Evolutionary conservation across 2,888 invertebrate species (phyloP).

Genomic region (Cheilosia scutellata): DNA sequence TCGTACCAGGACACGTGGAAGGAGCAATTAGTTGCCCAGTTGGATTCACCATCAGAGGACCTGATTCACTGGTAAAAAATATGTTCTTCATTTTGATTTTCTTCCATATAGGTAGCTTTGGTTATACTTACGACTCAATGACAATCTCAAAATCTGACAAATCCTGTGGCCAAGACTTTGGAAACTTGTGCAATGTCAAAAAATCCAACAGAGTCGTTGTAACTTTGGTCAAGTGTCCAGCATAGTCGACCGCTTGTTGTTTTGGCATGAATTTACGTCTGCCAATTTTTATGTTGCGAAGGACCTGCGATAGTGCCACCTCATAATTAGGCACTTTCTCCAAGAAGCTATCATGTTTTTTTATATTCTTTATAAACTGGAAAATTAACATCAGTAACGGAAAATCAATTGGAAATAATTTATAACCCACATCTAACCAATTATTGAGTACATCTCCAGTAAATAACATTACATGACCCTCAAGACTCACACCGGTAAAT

Average conservation of each 20-base stretch:
- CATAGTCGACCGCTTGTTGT: conserved; percentile 94
- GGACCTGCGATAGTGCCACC: conserved; percentile 92
- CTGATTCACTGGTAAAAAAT: conserved; percentile 90
- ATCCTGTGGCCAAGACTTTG: conserved; percentile 89
- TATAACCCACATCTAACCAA: conserved; percentile 93
- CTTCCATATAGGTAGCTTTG: not conserved
- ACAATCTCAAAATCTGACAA: conserved; percentile 92
- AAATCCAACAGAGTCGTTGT: conserved; percentile 94
- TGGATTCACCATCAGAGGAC: conserved; percentile 96
- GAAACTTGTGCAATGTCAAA: conserved; percentile 87
- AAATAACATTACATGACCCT: conserved; percentile 95
- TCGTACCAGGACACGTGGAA: conserved; percentile 94
- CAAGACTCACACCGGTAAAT: conserved; percentile 95
- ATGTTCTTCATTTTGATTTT: not conserved
- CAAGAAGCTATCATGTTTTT: conserved; percentile 89
- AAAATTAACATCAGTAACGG: not conserved
- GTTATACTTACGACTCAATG: conserved; percentile 91
- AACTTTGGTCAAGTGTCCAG: conserved; percentile 91
- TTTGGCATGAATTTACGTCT: conserved; percentile 96
- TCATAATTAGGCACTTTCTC: conserved; percentile 92
- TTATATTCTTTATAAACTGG: conserved; percentile 92
- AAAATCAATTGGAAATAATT: not conserved
- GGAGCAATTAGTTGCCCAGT: conserved; percentile 97
- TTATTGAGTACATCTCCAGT: conserved; percentile 96
- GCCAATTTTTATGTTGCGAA: conserved; percentile 93